A percentile compares a stretch with the other conserved stretches of the same genome.
phyloP scores from a whole-genome alignment of 1,140 invertebrate genomes.

The Brachionus angularis region DNA sequence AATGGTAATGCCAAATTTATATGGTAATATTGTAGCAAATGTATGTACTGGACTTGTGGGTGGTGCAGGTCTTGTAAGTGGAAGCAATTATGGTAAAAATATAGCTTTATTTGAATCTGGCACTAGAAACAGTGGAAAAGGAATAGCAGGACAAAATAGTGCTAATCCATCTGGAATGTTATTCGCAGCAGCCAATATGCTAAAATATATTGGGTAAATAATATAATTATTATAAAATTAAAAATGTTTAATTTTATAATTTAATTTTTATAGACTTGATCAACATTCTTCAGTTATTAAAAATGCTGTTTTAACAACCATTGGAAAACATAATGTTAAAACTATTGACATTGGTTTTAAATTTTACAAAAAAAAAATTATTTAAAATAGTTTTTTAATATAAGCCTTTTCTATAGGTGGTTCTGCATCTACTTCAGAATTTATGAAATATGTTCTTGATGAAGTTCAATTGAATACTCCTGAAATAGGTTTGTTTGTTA shows the following conservation, averaged over 20 bases:
- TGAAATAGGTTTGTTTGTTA: conserved; percentile 39
- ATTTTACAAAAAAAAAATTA: too few relatives aligned
- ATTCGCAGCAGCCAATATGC: conserved; percentile 39
- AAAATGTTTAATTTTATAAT: neutral
- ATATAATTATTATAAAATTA: neutral
- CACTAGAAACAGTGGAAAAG: conserved; percentile 38
- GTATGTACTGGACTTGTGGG: conserved; percentile 75
- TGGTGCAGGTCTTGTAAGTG: conserved; percentile 35
- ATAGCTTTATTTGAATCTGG: conserved; percentile 38
- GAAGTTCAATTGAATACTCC: conserved; percentile 30
- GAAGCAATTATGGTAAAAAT: conserved; percentile 43
- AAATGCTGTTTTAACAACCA: conserved; percentile 34
- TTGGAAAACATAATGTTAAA: conserved; percentile 52
- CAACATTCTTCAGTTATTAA: conserved; percentile 36
- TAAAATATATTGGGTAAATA: conserved; percentile 37
- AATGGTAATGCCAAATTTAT: conserved; percentile 93
- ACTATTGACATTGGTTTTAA: conserved; percentile 88
- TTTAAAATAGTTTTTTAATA: too few relatives aligned
- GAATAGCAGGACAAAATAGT: conserved; percentile 43
- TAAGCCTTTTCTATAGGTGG: too few relatives aligned
- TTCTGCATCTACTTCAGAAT: conserved; percentile 85
- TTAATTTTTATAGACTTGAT: neutral
- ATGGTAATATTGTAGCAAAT: conserved; percentile 97
- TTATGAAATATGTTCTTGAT: conserved; percentile 73
- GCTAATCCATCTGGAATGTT: conserved; percentile 43